phyloP scores from a whole-genome alignment of 2,797 vertebrate species.

The Bufotes viridis region DNA sequence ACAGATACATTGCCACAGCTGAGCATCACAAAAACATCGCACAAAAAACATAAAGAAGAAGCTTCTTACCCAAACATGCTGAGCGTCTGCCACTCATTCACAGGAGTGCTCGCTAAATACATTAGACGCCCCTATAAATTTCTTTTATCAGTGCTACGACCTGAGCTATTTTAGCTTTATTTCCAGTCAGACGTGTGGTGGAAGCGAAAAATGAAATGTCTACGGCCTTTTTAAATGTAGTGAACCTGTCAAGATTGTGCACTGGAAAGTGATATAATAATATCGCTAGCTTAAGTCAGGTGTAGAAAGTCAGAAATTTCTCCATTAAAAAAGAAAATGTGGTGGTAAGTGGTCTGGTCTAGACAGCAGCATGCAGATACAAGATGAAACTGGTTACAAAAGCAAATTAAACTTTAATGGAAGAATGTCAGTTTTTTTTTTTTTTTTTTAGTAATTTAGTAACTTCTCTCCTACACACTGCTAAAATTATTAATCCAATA shows the following conservation, averaged over 20 bases:
- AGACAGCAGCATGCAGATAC: slow-evolving; percentile 12
- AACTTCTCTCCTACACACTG: neutral
- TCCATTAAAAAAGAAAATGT: slow-evolving; percentile 36
- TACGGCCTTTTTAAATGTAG: slow-evolving; percentile 56
- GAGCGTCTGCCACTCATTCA: slow-evolving; percentile 51
- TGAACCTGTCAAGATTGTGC: slow-evolving; percentile 56
- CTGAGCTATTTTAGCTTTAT: slow-evolving; percentile 39
- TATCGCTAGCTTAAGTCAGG: slow-evolving; percentile 47
- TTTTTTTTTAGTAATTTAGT: neutral
- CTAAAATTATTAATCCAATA: neutral
- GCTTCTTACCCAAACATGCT: slow-evolving; percentile 32
- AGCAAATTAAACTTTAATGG: neutral
- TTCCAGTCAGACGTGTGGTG: slow-evolving; percentile 41
- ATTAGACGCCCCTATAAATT: slow-evolving; percentile 51
- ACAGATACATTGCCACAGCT: slow-evolving; percentile 45
- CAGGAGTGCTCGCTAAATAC: slow-evolving; percentile 55
- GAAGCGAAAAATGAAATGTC: slow-evolving; percentile 48
- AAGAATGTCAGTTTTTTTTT: neutral
- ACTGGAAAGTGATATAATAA: slow-evolving; percentile 46
- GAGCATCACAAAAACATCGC: slow-evolving; percentile 43
- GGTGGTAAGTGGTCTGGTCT: slow-evolving; percentile 35
- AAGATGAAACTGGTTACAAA: neutral
- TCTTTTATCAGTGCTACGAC: slow-evolving; percentile 45
- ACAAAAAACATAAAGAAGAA: slow-evolving; percentile 45
- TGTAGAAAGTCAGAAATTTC: slow-evolving; percentile 35